phyloP scores from a whole-genome alignment of 2,113 vertebrate genomes.

The Apeltes quadracus region DNA sequence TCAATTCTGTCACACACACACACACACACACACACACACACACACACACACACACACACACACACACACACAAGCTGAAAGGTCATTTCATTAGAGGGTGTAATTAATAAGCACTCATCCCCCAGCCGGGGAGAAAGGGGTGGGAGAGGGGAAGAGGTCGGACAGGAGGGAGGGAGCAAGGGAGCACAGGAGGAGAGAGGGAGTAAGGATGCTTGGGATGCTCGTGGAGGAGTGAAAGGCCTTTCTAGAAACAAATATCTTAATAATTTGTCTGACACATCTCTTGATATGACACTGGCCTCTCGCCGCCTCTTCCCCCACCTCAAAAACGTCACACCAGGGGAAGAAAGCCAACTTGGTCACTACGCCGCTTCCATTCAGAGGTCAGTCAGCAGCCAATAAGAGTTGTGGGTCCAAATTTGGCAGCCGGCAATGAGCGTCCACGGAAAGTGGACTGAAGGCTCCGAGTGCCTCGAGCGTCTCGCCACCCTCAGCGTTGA shows the following conservation, averaged over 20 bases:
- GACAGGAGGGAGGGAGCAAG: neutral
- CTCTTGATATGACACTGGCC: neutral
- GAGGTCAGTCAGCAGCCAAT: slow-evolving; percentile 9
- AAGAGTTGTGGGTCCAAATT: neutral
- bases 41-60: slow-evolving; percentile 1
- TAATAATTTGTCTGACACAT: neutral
- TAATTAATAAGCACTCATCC: slow-evolving; percentile 39
- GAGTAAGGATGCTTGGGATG: neutral
- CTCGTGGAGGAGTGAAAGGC: neutral
- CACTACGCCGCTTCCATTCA: neutral
- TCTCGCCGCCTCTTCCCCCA: too few species aligned
- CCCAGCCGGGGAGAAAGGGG: slow-evolving; percentile 2
- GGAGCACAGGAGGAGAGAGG: neutral
- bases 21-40: slow-evolving; percentile 6
- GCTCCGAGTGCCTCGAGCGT: neutral
- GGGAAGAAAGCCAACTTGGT: slow-evolving; percentile 9
- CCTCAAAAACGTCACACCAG: slow-evolving; percentile 18
- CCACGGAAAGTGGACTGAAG: neutral
- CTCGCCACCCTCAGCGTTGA: neutral
- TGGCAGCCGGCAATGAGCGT: neutral
- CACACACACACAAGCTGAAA: slow-evolving; percentile 11
- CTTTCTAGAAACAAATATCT: neutral
- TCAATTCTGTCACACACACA: neutral
- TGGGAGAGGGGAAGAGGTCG: neutral
- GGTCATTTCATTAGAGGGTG: slow-evolving; percentile 43